Evolutionary conservation across 2,888 invertebrate genomes (phyloP).

Genomic region (Noctua janthina): DNA sequence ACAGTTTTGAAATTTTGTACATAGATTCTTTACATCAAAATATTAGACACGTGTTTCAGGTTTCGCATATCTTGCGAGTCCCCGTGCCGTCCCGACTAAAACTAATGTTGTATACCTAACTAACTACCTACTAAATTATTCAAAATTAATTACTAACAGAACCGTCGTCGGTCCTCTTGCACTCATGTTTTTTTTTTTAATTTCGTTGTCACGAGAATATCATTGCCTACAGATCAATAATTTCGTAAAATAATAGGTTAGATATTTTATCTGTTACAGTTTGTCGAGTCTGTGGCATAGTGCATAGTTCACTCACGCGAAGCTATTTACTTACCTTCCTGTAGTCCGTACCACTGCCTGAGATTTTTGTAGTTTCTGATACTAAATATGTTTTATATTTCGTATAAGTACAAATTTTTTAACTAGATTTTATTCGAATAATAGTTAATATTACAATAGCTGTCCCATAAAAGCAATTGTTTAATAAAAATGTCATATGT

Average conservation of each 20-base stretch:
- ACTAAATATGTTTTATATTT: constrained; percentile 32
- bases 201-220: constrained; percentile 4
- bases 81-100: no score
- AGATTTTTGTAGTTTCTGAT: constrained; percentile 44
- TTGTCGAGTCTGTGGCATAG: constrained; percentile 34
- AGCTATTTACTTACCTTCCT: constrained; percentile 54
- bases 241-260: neutral
- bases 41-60: no score
- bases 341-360: constrained; percentile 6
- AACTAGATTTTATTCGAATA: constrained; percentile 20
- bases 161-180: no score
- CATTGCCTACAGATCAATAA: constrained; percentile 3
- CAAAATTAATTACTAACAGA: no score
- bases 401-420: constrained; percentile 5
- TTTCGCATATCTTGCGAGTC: no score
- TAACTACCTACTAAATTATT: no score
- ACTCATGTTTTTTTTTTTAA: no score
- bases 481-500: constrained; percentile 78
- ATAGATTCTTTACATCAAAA: no score
- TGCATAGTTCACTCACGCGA: constrained; percentile 51
- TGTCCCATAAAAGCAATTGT: constrained; percentile 29
- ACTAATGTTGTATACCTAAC: neutral
- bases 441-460: constrained; percentile 18
- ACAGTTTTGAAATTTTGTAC: no score
- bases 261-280: constrained; percentile 8